Conservation (phyloP, 1,140 invertebrate species). For the Cyphomyrmex costatus region DNA sequence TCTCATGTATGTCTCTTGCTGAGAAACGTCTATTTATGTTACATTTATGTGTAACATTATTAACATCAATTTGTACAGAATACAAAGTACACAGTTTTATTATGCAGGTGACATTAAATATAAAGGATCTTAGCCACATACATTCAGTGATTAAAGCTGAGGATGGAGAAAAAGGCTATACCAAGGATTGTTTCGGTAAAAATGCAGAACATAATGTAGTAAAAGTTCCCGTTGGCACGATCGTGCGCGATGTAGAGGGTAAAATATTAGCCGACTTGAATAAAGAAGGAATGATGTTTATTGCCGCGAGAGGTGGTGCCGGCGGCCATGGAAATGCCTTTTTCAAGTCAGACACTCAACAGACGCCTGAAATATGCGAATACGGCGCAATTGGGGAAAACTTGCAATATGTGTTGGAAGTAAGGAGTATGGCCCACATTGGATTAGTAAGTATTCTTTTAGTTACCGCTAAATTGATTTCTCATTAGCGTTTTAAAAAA, state of each 20-base stretch:
- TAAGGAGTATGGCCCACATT: slow-evolving; percentile 97
- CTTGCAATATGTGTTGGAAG: slow-evolving; percentile 91
- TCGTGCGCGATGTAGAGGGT: slow-evolving; percentile 90
- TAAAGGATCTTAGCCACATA: slow-evolving; percentile 92
- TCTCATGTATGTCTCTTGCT: no score
- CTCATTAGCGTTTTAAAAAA: not conserved
- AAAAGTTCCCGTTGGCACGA: slow-evolving; percentile 95
- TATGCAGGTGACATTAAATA: slow-evolving; percentile 88
- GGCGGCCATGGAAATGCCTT: slow-evolving; percentile 98
- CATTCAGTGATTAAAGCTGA: slow-evolving; percentile 88
- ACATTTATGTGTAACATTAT: not conserved
- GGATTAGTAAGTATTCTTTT: slow-evolving; percentile 90
- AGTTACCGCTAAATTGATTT: not conserved
- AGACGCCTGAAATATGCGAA: slow-evolving; percentile 95
- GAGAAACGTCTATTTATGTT: not conserved
- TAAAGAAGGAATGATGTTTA: slow-evolving; percentile 92
- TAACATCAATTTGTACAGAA: not conserved
- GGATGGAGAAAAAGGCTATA: slow-evolving; percentile 91
- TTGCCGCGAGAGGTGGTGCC: slow-evolving; percentile 97
- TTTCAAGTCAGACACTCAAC: slow-evolving; percentile 93
- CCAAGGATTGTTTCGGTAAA: slow-evolving; percentile 94
- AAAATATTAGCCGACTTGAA: slow-evolving; percentile 91
- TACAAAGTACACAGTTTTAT: slow-evolving; percentile 33
- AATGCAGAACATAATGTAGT: slow-evolving; percentile 93
- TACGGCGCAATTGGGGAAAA: slow-evolving; percentile 95